These are phyloP conservation scores for Dipus sagitta DNA, from an alignment of 2,797 vertebrate genomes.

Conservation along the genomic window DNA sequence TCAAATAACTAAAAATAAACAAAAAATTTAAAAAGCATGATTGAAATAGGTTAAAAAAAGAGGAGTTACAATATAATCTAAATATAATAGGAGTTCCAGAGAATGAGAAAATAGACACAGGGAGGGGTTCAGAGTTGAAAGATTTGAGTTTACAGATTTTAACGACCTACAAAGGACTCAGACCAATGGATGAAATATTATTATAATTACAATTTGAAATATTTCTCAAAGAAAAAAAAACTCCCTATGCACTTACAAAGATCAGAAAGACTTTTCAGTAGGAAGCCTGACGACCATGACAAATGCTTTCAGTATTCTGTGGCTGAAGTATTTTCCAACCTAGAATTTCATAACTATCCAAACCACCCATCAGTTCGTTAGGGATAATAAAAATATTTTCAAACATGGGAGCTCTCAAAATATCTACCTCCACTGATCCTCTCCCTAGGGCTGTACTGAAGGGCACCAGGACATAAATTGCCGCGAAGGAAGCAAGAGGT, in stretches of 20 bases:
- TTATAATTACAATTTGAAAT: background rate
- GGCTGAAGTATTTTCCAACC: background rate
- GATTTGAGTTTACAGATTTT: slow-evolving; percentile 10
- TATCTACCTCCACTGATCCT: background rate
- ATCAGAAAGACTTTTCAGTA: background rate
- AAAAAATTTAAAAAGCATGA: too few species aligned
- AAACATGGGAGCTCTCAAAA: background rate
- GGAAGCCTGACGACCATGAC: background rate
- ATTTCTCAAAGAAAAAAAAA: background rate
- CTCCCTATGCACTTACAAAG: background rate
- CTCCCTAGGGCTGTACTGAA: background rate
- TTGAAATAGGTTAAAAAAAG: background rate
- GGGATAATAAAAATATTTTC: background rate
- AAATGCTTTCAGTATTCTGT: slow-evolving; percentile 42
- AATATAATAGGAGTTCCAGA: background rate
- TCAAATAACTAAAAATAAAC: too few species aligned
- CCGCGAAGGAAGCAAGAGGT: background rate
- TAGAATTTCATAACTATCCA: background rate
- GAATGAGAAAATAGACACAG: background rate
- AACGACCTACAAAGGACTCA: background rate
- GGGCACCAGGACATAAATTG: background rate
- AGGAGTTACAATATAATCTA: background rate
- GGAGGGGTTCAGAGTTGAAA: background rate
- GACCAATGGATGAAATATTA: background rate
- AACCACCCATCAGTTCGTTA: background rate